These are phyloP conservation scores for Ascidia mentula DNA, from an alignment of 23 tunicate species.

Conservation along the genomic window DNA sequence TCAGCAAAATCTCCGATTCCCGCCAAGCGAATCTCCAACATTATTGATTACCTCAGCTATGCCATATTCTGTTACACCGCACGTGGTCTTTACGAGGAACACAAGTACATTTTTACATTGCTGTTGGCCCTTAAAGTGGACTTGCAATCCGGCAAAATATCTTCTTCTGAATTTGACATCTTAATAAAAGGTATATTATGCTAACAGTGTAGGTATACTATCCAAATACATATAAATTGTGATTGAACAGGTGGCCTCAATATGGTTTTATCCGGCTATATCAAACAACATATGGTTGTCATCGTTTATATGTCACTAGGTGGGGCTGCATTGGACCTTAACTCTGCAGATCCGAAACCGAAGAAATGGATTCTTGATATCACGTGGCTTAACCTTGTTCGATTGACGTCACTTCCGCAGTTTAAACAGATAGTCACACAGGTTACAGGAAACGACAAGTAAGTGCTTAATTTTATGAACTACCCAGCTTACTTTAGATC, in stretches of 20 bases:
- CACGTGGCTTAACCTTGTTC: slow-evolving; percentile 94
- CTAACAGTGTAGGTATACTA: too few relatives aligned
- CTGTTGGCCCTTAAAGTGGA: slow-evolving; percentile 90
- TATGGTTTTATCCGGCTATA: too few relatives aligned
- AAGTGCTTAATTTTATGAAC: slow-evolving; percentile 4
- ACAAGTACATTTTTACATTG: slow-evolving; percentile 84
- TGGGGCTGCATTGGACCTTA: slow-evolving; percentile 91
- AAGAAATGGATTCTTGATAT: slow-evolving; percentile 97
- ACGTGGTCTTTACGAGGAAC: slow-evolving; percentile 87
- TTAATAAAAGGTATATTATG: slow-evolving; percentile 92
- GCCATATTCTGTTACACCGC: slow-evolving; percentile 93
- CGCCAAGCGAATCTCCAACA: slow-evolving; percentile 82
- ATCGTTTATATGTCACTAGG: too few relatives aligned
- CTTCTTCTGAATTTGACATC: slow-evolving; percentile 78
- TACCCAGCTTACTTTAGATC: not conserved
- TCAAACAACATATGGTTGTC: too few relatives aligned
- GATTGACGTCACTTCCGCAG: slow-evolving; percentile 59
- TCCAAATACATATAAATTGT: too few relatives aligned
- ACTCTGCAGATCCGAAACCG: slow-evolving; percentile 84
- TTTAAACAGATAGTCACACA: slow-evolving; percentile 86
- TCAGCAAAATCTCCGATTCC: slow-evolving; percentile 89
- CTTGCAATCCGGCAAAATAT: slow-evolving; percentile 70
- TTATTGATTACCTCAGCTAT: slow-evolving; percentile 82
- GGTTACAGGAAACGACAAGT: slow-evolving; percentile 85
- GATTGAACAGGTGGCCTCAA: too few relatives aligned